Percentiles rank a stretch among this genome's conserved stretches.
Evolutionary conservation across 2,888 invertebrate species (phyloP).

Genomic region (Clepsis dumicolana): DNA sequence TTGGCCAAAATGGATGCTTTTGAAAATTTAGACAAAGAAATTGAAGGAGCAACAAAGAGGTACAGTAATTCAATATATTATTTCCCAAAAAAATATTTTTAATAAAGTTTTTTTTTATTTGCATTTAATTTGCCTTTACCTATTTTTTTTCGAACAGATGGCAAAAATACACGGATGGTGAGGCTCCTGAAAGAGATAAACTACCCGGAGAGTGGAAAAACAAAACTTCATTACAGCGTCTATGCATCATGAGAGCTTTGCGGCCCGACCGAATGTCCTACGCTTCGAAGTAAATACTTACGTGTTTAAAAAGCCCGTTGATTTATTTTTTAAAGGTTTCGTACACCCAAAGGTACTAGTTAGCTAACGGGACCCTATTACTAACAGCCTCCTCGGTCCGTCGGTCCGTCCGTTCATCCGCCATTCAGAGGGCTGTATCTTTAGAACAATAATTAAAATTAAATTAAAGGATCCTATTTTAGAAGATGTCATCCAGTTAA

Average conservation of each 20-base stretch:
- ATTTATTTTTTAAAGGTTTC: no score
- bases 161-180: conserved; percentile 96
- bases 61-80: conserved; percentile 46
- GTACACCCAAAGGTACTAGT: no score
- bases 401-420: no score
- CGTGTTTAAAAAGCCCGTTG: conserved; percentile 6
- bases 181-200: conserved; percentile 97
- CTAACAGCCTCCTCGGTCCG: no score
- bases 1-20: conserved; percentile 92
- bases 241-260: conserved; percentile 97
- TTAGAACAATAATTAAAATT: no score
- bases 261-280: conserved; percentile 98
- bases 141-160: conserved; percentile 84
- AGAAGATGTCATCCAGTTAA: no score
- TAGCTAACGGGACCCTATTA: no score
- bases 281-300: conserved; percentile 88
- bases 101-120: no score
- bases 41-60: conserved; percentile 95
- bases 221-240: conserved; percentile 92
- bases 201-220: conserved; percentile 98
- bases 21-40: conserved; percentile 94
- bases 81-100: no score
- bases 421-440: no score
- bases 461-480: no score
- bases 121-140: neutral